phyloP scores from a whole-genome alignment of 2,113 vertebrate genomes.

The Mesoclemmys tuberculata region DNA sequence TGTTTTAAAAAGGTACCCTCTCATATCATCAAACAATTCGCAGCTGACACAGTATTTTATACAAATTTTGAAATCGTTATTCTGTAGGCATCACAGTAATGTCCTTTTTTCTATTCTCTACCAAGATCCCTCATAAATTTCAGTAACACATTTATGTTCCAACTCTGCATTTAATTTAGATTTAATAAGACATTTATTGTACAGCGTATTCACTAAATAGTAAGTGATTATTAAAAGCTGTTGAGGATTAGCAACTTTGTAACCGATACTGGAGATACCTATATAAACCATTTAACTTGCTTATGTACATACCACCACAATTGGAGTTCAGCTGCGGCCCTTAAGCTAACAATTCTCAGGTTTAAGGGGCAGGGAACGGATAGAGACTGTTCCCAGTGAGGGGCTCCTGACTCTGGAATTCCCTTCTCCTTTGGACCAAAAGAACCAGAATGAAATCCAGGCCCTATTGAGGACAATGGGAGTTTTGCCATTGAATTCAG shows the following conservation, averaged over 20 bases:
- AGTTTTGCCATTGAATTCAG: neutral
- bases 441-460: accelerated
- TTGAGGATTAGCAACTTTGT: constrained; percentile 44
- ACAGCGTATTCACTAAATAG: neutral
- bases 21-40: neutral
- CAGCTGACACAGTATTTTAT: constrained; percentile 48
- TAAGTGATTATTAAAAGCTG: constrained; percentile 61
- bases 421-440: neutral
- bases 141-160: constrained; percentile 38
- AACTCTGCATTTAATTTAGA: constrained; percentile 66
- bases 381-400: neutral
- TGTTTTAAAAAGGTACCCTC: neutral
- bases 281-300: neutral
- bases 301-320: accelerated
- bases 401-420: accelerated
- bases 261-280: neutral
- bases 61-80: constrained; percentile 27
- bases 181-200: constrained; percentile 65
- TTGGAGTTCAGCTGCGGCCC: neutral
- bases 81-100: constrained; percentile 13
- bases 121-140: constrained; percentile 62
- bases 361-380: neutral
- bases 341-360: neutral
- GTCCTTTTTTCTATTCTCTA: constrained; percentile 34
- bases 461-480: accelerated